Evolutionary conservation across 2,888 invertebrate genomes (phyloP), one percentile per base, ranked within the genome.

Genomic region (Apotomis turbidana): DNA sequence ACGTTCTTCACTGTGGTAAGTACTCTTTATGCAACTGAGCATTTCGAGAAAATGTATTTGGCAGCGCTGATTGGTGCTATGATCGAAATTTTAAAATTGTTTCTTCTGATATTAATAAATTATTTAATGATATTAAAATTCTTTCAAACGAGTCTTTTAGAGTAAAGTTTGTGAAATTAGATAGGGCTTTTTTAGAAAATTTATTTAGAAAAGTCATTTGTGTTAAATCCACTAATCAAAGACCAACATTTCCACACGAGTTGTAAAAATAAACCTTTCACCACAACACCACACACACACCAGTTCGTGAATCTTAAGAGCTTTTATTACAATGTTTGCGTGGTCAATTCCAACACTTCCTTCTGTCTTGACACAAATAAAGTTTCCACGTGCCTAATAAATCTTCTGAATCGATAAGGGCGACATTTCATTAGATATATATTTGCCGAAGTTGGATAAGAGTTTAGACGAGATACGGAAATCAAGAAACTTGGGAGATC

Each of bases 1-100:
- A 95, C 94, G 60, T 94, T 94, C 80, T 94, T 95, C 76, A 94
- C 94, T 83, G 87, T 96, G 91, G 96, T 96, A 90, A 91, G 93
- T 87, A 9, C 3, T 49, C 9, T 49, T 10, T 49, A 27, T 27
- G 27, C 27, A 27, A 27, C 27, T 27, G 27, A 27, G 27, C 27
- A 27, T 27, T 27, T 27, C 27, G 27, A 27, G 27, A 27, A 27
- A 27, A 27, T 27, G 27, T 27, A 27, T 27, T 27, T 27, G 27
- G 27, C 27, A 27, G 27, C 27, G 27, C 27, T 27, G 27, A 27
- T 27, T 2, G 27, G 27, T 27, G 2, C 27, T 27, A 27, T 27
- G 27, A 2, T 27, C 27, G 1, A 27, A 27, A 27, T 15, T 15
- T 15, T 0, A 15, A 15, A 15, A 15, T 15, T 15, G 15, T 15